Percentiles rank a stretch among this genome's conserved stretches.
Evolutionary conservation across 2,797 vertebrate genomes (phyloP).

Genomic region (Enteromius argenteus): DNA sequence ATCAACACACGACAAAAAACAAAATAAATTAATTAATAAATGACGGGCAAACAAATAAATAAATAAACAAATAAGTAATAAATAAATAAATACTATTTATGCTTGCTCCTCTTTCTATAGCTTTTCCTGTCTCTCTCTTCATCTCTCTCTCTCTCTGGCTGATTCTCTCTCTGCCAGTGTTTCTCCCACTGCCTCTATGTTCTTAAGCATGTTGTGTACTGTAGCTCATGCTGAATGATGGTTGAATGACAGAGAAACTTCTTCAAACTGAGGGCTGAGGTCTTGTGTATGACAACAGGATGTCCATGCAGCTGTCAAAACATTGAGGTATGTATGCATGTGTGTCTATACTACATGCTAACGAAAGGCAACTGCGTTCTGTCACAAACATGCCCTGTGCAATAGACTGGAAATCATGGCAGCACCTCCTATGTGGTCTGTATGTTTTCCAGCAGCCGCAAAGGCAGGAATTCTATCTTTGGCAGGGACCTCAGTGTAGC

Average conservation of each 20-base stretch:
- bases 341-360: slow-evolving; percentile 51
- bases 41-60: too few species aligned
- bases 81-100: neutral
- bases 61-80: too few species aligned
- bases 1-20: too few species aligned
- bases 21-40: too few species aligned
- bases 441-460: slow-evolving; percentile 41
- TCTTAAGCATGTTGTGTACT: neutral
- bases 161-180: slow-evolving; percentile 20
- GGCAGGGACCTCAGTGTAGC: slow-evolving; percentile 11
- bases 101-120: neutral
- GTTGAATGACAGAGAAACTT: slow-evolving; percentile 40
- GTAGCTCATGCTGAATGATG: slow-evolving; percentile 17
- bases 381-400: slow-evolving; percentile 44
- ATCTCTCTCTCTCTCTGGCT: neutral
- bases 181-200: neutral
- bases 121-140: slow-evolving; percentile 19
- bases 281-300: slow-evolving; percentile 56
- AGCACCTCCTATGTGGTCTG: slow-evolving; percentile 15
- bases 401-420: slow-evolving; percentile 53
- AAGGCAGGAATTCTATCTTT: slow-evolving; percentile 35
- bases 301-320: slow-evolving; percentile 52
- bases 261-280: slow-evolving; percentile 48
- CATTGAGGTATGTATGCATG: slow-evolving; percentile 41
- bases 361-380: slow-evolving; percentile 38